These are phyloP conservation scores for Leptestheria dahalacensis DNA, from an alignment of 1,140 invertebrate genomes.

Conservation along the genomic window DNA sequence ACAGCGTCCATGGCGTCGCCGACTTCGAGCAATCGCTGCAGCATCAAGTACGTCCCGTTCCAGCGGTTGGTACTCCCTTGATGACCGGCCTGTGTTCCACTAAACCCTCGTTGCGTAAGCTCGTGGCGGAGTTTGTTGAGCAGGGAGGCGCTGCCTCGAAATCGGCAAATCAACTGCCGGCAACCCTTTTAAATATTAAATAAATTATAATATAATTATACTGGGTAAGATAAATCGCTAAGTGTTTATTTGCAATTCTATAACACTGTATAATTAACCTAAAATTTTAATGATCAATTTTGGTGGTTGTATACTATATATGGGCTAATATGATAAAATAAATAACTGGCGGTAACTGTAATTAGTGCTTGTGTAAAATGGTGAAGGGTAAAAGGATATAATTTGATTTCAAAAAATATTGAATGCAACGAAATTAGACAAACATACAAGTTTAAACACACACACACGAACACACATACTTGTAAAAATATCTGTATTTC, in stretches of 20 bases:
- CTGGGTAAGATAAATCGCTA: not conserved
- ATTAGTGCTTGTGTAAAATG: no score
- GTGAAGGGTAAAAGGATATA: not conserved
- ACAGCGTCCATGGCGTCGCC: not conserved
- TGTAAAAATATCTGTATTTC: not conserved
- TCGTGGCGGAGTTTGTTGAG: no score
- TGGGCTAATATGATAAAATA: no score
- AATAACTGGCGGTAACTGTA: no score
- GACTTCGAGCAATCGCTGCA: not conserved
- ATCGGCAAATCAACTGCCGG: not conserved
- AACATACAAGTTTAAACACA: no score
- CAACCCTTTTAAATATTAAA: not conserved
- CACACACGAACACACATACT: no score
- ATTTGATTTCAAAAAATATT: not conserved
- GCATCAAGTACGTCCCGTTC: not conserved
- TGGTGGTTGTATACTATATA: no score
- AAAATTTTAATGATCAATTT: no score
- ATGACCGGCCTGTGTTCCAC: no score
- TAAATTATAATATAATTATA: not conserved
- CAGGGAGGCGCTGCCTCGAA: not conserved
- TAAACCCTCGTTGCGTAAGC: no score
- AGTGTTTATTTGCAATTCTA: not conserved
- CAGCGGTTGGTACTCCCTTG: not conserved
- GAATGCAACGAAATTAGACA: not conserved
- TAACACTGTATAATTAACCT: not conserved